These are phyloP conservation scores for Champsocephalus gunnari DNA, from an alignment of 2,797 vertebrate genomes.

Conservation along the genomic window DNA sequence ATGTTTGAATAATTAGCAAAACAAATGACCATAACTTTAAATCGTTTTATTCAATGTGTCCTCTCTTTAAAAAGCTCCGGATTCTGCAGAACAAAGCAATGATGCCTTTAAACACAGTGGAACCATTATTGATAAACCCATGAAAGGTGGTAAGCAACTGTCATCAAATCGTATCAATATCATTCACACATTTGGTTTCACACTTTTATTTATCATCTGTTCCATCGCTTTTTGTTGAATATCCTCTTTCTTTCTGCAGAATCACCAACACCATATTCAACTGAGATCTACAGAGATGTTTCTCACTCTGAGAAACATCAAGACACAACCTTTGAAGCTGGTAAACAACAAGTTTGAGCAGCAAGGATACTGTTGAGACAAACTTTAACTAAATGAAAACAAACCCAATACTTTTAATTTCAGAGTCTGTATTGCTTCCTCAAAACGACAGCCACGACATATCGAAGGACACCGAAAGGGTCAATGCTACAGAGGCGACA, in stretches of 20 bases:
- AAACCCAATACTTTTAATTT: no score
- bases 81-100: background rate
- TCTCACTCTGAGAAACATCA: background rate
- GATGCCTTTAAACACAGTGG: background rate
- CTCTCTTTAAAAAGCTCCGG: background rate
- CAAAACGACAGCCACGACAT: no score
- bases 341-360: background rate
- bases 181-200: background rate
- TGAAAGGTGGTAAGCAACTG: constrained; percentile 4
- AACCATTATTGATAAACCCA: background rate
- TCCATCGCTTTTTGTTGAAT: background rate
- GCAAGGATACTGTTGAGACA: background rate
- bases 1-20: background rate
- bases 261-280: background rate
- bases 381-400: background rate
- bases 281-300: background rate
- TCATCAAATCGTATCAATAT: background rate
- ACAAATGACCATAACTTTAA: background rate
- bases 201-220: background rate
- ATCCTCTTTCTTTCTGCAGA: background rate
- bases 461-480: no score
- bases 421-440: no score
- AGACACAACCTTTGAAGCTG: background rate
- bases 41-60: background rate
- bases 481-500: no score